Base-by-base conservation (phyloP, 2,888 invertebrate genomes). In the Mythimna loreyi region DNA sequence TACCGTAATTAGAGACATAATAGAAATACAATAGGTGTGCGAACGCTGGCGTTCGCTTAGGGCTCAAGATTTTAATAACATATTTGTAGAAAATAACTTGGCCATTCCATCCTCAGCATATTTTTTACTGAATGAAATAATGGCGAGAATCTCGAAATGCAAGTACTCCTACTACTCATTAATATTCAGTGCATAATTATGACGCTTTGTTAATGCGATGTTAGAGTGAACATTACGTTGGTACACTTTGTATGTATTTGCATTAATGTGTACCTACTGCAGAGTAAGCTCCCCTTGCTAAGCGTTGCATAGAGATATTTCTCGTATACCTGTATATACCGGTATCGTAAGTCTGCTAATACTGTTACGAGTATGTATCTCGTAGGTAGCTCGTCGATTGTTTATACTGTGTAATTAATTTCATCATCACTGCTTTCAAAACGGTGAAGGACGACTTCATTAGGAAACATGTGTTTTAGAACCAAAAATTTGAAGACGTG, bases 211-310 rank as follows among this genome's bases (percentile, higher is more conserved):
- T 62, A 62, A 53, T 30, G 36, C 30, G 36, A 7, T 40, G 45
- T 62, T 61, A 45, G 40, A 47, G 36, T 62, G 53, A 72, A 72
- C 28, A 53, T 70, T 30, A 72, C 30, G 40, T 72, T 3, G 30
- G 43, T 52, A 45, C 36, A 47, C 11, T 36, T 58, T 36, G 72
- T 47, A 62, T 61, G 23, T 40, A 53, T 61, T 61, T 69, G 28
- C 60, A 69, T 53, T 69, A 52, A 60, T 53, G 9, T 40, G 36
- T 40, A 65, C 8, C 11, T 40, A 40, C 13, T 45, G 45, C 28
- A 13, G 25, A 21, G 33, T 36, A 11, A 52, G 72, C 45, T 3
- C 43, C 52, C 13, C 33, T 28, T 23, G 9, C 19, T 5, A 33
- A 30, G n/a, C 40, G 23, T 9, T 55, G 55, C 55, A 40, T 16